Evolutionary conservation across 1,140 invertebrate species (phyloP), one percentile per base, ranked within the genome.

Genomic region (Drosophila repleta): DNA sequence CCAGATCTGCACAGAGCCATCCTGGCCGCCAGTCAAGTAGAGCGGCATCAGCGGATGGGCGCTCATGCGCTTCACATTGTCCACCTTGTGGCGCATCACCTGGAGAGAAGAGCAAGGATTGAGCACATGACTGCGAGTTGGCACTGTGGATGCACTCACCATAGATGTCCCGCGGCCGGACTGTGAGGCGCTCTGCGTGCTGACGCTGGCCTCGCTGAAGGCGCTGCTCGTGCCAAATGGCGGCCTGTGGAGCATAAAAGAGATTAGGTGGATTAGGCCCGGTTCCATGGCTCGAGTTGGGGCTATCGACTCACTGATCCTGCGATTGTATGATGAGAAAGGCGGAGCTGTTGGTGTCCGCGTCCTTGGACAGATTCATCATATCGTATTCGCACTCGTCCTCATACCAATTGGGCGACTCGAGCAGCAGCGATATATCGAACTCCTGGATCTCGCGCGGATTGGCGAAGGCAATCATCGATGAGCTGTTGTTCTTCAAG

Each of bases 371-470:
- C 24, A 98, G 92, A 90, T 96, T 96, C 74, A 99, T 94, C 70
- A 99, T 95, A 92, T 99, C 98, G 90, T 98, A 96, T 93, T 99
- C 98, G 92, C 97, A 98, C 92, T 99, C 98, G 92, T 99, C 97
- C 92, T 98, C 97, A 64, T 96, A 93, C 97, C 97, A 99, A 41
- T 95, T 95, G 21, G 97, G 97, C 29, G 97, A 95, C 88, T 98
- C 96, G 32, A 98, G 92, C 26, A 99, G 92, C 26, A 98, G 92
- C 0, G 97, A 96, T 74, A 99, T 98, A 92, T 99, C 98, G 93
- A 99, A 96, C 93, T 99, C 98, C 92, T 99, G 97, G 11, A 99
- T 95, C 93, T 99, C 98, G 64, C 98, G 95, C 1, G 97, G 97
- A 66, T 98, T 99, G 11, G 98, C 96, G 70, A 99, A 93, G 5